Evolutionary conservation across 2,113 vertebrate genomes (phyloP), one percentile per base, ranked within the genome.

Genomic region (Halichoerus grypus): DNA sequence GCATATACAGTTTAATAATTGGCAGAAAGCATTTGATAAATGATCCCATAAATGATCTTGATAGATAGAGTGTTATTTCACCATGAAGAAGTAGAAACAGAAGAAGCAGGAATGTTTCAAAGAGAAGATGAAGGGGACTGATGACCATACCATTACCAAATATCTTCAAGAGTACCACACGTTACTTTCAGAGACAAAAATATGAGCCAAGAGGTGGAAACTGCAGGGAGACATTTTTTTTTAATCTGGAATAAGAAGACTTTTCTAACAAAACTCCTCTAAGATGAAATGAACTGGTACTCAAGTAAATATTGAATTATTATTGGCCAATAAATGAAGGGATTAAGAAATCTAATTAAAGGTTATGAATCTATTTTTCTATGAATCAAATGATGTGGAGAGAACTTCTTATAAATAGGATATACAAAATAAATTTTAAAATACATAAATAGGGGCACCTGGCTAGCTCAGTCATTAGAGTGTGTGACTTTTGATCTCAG

Each of bases 121-220:
- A 97, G 28, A 77, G n/a, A 88, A 82, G 26, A 28, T 55, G 15
- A 97, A 72, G 15, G 55, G 6, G 11, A 86, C 4, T n/a, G 28
- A 82, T 13, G 19, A 49, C 13, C 7, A 49, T 19, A 61, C 12
- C 24, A 4, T 53, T 94, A 51, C 16, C 39, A 92, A 80, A 74
- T 90, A 87, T 55, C 79, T 89, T 24, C 91, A 86, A 94, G 12
- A 96, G 13, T 81, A 79, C 55, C 12, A 49, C 19, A 91, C 63
- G 16, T 49, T 59, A 82, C 31, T 91, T 93, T 79, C 51, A 82
- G 55, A 93, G 33, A 90, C 81, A 84, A 57, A 7, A 69, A 85
- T 11, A 49, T 84, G 31, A 63, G 16, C 3, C 24, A 74, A 93
- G 12, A 87, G 26, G 8, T 91, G 5, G 11, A 95, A 74, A 91